Evolutionary conservation across 1,140 invertebrate species (phyloP), one percentile per base, ranked within the genome.

Genomic region (Drosophila suzukii): DNA sequence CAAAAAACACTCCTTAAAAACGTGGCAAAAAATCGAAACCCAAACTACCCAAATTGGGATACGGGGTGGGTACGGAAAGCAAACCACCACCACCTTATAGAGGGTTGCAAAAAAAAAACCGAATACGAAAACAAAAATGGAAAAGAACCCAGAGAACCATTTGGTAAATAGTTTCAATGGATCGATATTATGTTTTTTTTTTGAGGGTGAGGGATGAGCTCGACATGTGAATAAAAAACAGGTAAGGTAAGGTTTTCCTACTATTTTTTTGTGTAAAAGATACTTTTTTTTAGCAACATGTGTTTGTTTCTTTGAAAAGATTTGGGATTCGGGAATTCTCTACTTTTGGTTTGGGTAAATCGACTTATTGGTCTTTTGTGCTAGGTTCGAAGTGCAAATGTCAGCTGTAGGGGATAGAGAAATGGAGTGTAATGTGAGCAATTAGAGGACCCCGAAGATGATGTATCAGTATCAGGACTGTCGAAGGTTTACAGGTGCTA

Each of bases 301-400:
- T 86, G 78, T 80, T 70, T 50, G 20, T 63, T 57, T 49, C 61
- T 49, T 49, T 62, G 73, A 68, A 82, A 71, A 75, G 81, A 85
- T 68, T 54, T 53, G 34, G 17, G 44, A 41, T 61, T 47, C 76
- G 46, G 54, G 38, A 30, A 53, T 44, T n/a, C 24, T 3, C 11
- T 38, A 8, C 15, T 15, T 46, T 61, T 13, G 44, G 61, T 46
- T 27, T 57, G 58, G 50, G 34, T 62, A 77, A 53, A 71, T 80
- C 84, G 83, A 86, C 83, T 86, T 86, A 86, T 86, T 86, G 83
- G 84, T 86, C 83, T 66, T 75, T 72, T 85, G 81, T 85, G 36
- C 17, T 30, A 30, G 46, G 17, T 50, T 54, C 51, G 51, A 78
- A 78, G 81, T 81, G 81, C 74, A 85, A 85, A 81, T 85, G 84